Base-by-base conservation (phyloP, 2,797 vertebrate genomes). In the Melanotaenia maccullochi region DNA sequence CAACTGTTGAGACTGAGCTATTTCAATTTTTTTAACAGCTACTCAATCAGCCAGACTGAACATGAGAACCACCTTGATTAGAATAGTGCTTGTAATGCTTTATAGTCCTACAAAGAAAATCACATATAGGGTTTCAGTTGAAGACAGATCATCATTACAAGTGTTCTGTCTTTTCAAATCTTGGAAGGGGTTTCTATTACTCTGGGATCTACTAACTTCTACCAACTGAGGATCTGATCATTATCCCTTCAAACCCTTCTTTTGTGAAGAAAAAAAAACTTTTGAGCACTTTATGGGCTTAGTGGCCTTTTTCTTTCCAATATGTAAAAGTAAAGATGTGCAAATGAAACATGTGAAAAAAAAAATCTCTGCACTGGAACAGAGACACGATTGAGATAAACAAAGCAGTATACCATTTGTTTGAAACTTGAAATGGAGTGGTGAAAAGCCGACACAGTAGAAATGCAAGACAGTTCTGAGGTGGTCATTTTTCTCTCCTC, bases 1-100 rank as follows among this genome's bases (percentile, higher is more conserved):
- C 22, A 62, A 14, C 20, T 24, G 28, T 40, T 33, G 25, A 73
- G 20, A 44, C 55, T 25, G 14, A 73, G 61, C 60, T 13, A 24
- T 38, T 69, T 65, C n/a, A 30, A 36, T 35, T 33, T 62, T 82
- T 83, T 67, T 40, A 73, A 71, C 62, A 60, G 49, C 28, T 74
- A 55, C 52, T 73, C 44, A 72, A 25, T 47, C 59, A 65, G 72
- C 57, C 71, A 74, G 80, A 56, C 69, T 73, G 93, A 93, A 94
- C 91, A 88, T 86, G 93, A 92, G 93, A 90, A 95, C 94, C 94
- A 95, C 49, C 90, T 32, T 1, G 36, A 52, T 65, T 75, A 62
- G 30, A 81, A 49, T 57, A 67, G 66, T 81, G 69, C 70, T 87
- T 84, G 47, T 75, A 57, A 82, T 68, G 62, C 78, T 89, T 85